These are phyloP conservation scores for Aphaenogaster ashmeadi DNA, from an alignment of 1,140 invertebrate genomes.

Conservation along the genomic window DNA sequence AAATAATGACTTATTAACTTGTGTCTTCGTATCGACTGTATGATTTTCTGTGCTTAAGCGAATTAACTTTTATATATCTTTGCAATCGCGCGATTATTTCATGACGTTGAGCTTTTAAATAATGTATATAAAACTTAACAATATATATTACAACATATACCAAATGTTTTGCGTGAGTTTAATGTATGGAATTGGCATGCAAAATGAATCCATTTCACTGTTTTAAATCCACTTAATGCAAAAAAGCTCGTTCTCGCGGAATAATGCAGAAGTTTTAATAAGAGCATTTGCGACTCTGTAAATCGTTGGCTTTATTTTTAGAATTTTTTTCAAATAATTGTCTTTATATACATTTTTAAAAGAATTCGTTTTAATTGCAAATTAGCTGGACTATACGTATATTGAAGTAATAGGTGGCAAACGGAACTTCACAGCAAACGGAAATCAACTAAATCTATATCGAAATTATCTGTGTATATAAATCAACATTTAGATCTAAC, in stretches of 20 bases:
- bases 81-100: background rate
- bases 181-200: background rate
- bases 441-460: background rate
- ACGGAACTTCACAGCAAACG: background rate
- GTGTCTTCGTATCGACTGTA: background rate
- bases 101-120: background rate
- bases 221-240: conserved; percentile 32
- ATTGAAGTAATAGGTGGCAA: conserved; percentile 14
- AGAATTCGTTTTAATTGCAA: background rate
- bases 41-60: background rate
- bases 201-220: background rate
- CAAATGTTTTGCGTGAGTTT: conserved; percentile 10
- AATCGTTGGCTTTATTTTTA: background rate
- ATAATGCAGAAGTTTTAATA: conserved; percentile 45
- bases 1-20: background rate
- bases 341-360: background rate
- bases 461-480: background rate
- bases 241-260: background rate
- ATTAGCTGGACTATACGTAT: conserved; percentile 1
- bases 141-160: background rate
- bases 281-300: conserved; percentile 17
- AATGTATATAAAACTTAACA: background rate
- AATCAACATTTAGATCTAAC: conserved; percentile 20
- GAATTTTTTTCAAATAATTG: background rate
- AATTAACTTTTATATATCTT: conserved; percentile 25